Base-by-base conservation (phyloP, 2,113 vertebrate species). In the Psittacara wagleri region DNA sequence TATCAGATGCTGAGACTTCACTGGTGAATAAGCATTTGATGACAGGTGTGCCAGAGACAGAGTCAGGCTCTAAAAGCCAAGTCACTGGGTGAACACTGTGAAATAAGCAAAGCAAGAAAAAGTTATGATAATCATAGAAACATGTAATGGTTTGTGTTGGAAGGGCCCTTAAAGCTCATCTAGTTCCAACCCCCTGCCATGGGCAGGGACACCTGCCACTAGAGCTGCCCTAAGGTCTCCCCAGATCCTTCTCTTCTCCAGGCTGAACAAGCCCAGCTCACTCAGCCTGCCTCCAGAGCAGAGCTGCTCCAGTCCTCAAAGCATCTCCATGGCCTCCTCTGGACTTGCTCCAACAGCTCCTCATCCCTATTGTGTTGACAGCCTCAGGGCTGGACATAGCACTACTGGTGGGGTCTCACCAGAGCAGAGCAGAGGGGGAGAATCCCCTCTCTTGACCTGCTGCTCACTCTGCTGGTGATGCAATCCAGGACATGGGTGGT, bases 71-170 rank as follows among this genome's bases (percentile, higher is more conserved):
- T 75, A 51, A 72, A 75, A 72, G 15, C 9, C 20, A 85, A 39
- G 18, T 63, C 51, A 18, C 17, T 17, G 10, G 1, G 4, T 11
- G 37, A 51, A 48, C 35, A 13, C 0, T 5, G 43, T 13, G 15
- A 20, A 86, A 28, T 85, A 76, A 73, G 49, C 37, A 66, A 84
- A 93, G 16, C 22, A 63, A 66, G 33, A 61, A 17, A 27, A 83
- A 87, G 25, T 28, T 51, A 61, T 9, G 18, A n/a, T 28, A 57
- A 83, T 3, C 0, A 44, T 19, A 76, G 57, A n/a, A 59, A 59
- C 33, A 23, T 59, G 57, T n/a, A 59, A n/a, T 10, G 20, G 57
- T 6, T n/a, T 59, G 33, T n/a, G 57, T 15, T n/a, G 33, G 57
- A n/a, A 59, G 57, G 33, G 33, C n/a, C 20, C 57, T n/a, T 59